Evolutionary conservation across 2,888 invertebrate species (phyloP), one percentile per base, ranked within the genome.

Genomic region (Chaetogeoica ovagalla): DNA sequence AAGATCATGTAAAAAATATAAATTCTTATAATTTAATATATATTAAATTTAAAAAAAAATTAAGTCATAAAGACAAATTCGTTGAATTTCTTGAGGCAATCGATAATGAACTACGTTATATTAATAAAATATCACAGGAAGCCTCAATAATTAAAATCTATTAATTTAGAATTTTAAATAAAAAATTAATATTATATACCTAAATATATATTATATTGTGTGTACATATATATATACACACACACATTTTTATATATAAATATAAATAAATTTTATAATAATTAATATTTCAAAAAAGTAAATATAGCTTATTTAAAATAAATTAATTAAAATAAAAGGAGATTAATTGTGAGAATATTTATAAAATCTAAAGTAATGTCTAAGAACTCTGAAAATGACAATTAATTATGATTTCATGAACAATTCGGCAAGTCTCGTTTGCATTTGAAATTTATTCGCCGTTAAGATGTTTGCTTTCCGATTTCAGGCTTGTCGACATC

Each of bases 401-500:
- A 43, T 66, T 19, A 66, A 19, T 23, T 57, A 23, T n/a, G 66
- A 65, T 55, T 39, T 57, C 1, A 23, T 65, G 21, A 74, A 74
- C 39, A 63, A 75, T 75, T 21, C 3, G 59, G 59, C 59, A 76
- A 59, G 66, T 59, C 57, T 66, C 13, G 8, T 68, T 59, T 19
- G 7, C 23, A 9, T 57, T 30, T 23, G 4, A 57, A 48, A 48
- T 59, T 75, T 48, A 48, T 19, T 79, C 75, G 19, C 62, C 62
- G n/a, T 76, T 72, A 17, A 75, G 6, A 68, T 81, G 72, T 15
- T 73, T 77, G 30, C 71, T 75, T 21, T 82, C 73, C 13, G 66
- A 48, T 72, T 82, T 82, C 15, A 82, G 66, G 19, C 83, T 83
- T 85, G 92, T 92, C 9, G 89, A 89, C 94, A 94, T 94, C 82